Conservation (phyloP, 92 coral and sea anemone genomes). For the Epizoanthus illoricatus region DNA sequence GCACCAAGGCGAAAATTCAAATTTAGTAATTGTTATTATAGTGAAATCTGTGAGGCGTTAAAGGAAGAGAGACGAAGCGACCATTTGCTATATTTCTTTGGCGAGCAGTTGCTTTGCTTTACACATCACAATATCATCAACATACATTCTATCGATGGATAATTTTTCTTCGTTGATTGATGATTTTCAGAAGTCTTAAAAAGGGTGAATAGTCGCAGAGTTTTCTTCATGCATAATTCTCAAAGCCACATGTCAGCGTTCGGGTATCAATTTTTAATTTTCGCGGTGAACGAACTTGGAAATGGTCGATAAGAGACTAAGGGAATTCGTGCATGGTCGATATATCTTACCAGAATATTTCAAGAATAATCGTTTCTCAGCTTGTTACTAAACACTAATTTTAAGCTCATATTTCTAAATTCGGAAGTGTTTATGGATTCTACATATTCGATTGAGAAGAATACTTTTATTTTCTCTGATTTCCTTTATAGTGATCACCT, state of each 20-base stretch:
- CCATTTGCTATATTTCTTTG: not conserved
- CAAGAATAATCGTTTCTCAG: not conserved
- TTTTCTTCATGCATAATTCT: constrained; percentile 87
- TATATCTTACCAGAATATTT: not conserved
- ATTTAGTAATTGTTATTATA: constrained; percentile 73
- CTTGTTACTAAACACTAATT: not conserved
- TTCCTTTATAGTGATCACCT: constrained; percentile 34
- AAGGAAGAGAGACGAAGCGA: constrained; percentile 43
- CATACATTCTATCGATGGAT: not conserved
- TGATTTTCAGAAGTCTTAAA: constrained; percentile 3
- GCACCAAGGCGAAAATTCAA: constrained; percentile 35
- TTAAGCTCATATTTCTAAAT: constrained; percentile 11
- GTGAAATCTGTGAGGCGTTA: constrained; percentile 72
- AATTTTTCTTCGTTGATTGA: constrained; percentile 1
- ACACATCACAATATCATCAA: not conserved
- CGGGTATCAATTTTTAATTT: constrained; percentile 90
- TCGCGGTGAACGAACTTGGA: constrained; percentile 43
- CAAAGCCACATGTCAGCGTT: constrained; percentile 92
- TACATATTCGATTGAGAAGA: constrained; percentile 3
- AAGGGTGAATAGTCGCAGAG: constrained; percentile 24
- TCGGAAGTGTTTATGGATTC: constrained; percentile 19
- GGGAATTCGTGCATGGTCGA: constrained; percentile 12
- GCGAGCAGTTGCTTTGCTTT: not conserved
- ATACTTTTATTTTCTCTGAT: constrained; percentile 33
- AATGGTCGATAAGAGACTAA: constrained; percentile 27